A percentile compares a stretch with the other conserved stretches of the same genome.
phyloP scores from a whole-genome alignment of 2,888 invertebrate species.

The Cataglyphis cursor region DNA sequence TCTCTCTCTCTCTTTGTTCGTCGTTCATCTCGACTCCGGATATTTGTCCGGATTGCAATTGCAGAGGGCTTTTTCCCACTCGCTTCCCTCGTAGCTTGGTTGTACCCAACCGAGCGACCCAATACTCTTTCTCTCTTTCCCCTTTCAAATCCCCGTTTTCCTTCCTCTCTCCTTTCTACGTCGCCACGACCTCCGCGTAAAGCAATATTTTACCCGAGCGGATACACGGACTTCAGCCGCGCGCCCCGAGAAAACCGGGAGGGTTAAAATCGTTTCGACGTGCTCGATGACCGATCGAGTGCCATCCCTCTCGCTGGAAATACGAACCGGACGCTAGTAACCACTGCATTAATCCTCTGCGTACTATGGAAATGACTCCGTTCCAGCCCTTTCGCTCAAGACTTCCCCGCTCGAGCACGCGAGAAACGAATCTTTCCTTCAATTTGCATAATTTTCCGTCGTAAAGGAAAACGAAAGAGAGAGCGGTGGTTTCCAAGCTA shows the following conservation, averaged over 20 bases:
- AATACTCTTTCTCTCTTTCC: conserved; percentile 26
- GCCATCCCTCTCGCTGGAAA: conserved; percentile 62
- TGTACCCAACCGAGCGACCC: conserved; percentile 46
- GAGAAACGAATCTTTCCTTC: conserved; percentile 42
- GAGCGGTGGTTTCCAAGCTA: background rate
- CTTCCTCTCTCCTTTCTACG: conserved; percentile 40
- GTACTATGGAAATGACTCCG: conserved; percentile 51
- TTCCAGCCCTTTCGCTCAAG: conserved; percentile 38
- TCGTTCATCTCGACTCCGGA: conserved; percentile 80
- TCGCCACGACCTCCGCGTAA: conserved; percentile 59
- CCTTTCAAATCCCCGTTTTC: conserved; percentile 30
- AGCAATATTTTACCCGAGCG: conserved; percentile 74
- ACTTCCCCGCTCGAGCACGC: conserved; percentile 40
- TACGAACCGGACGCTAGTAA: conserved; percentile 63
- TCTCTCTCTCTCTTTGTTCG: conserved; percentile 60
- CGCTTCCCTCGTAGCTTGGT: conserved; percentile 56
- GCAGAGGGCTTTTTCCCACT: conserved; percentile 78
- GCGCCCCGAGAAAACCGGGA: conserved; percentile 56
- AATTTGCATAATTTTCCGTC: conserved; percentile 69
- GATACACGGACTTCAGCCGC: conserved; percentile 54
- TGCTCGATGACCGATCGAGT: conserved; percentile 78
- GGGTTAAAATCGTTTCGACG: conserved; percentile 73
- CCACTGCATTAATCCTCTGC: conserved; percentile 47
- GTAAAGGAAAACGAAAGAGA: conserved; percentile 19
- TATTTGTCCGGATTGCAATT: conserved; percentile 81